Evolutionary conservation across 2,113 vertebrate species (phyloP).

Genomic region (Cyrtonyx montezumae): DNA sequence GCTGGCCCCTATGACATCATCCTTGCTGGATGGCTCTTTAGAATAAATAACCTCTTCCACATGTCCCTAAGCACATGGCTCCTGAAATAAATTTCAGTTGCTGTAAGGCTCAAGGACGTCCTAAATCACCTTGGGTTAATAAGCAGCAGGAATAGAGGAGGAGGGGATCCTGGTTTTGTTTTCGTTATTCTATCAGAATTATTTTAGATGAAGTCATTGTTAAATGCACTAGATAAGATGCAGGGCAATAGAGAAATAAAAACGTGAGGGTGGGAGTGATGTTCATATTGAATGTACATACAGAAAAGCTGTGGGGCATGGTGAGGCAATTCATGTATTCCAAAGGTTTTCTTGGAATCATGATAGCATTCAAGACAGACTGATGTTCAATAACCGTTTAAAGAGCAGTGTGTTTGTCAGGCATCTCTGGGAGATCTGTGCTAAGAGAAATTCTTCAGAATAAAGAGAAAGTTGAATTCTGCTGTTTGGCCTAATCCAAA

Average conservation of each 20-base stretch:
- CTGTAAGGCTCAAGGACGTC: slow-evolving; percentile 26
- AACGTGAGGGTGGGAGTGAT: not conserved
- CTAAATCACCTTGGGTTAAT: slow-evolving; percentile 71
- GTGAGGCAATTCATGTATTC: not conserved
- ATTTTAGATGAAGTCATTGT: slow-evolving; percentile 43
- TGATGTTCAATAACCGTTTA: not conserved
- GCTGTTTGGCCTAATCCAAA: not conserved
- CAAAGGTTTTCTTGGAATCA: not conserved
- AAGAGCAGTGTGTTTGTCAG: not conserved
- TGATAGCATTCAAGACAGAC: not conserved
- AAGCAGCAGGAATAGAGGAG: slow-evolving; percentile 50
- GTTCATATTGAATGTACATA: not conserved
- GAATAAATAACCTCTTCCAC: slow-evolving; percentile 71
- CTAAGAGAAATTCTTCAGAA: not conserved
- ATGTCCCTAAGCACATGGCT: slow-evolving; percentile 34
- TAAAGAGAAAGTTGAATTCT: not conserved
- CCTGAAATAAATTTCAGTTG: slow-evolving; percentile 62
- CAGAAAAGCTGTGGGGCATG: not conserved
- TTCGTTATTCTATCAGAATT: slow-evolving; percentile 52
- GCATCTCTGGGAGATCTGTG: not conserved
- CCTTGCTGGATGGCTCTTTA: slow-evolving; percentile 35
- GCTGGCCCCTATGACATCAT: slow-evolving; percentile 51
- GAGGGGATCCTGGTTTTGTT: slow-evolving; percentile 45
- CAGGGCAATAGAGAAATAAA: slow-evolving; percentile 20
- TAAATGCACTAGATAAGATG: slow-evolving; percentile 33